phyloP scores from a whole-genome alignment of 2,113 vertebrate species.

The Thermophis baileyi region DNA sequence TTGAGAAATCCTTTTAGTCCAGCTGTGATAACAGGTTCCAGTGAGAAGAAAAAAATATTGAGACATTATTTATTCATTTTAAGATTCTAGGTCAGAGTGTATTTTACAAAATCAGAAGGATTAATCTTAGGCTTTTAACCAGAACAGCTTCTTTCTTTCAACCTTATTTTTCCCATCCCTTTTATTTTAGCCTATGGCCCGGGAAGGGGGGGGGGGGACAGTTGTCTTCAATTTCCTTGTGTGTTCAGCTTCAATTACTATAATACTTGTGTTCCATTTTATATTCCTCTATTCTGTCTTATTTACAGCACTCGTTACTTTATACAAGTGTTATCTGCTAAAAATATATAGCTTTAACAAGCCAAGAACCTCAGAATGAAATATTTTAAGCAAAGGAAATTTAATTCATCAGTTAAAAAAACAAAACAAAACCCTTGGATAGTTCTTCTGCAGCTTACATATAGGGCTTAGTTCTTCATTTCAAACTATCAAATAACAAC shows the following conservation, averaged over 20 bases:
- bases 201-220: neutral
- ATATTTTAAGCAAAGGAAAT: neutral
- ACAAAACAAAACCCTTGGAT: neutral
- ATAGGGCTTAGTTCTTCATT: neutral
- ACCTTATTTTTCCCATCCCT: neutral
- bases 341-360: neutral
- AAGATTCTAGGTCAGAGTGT: neutral
- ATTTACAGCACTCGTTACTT: neutral
- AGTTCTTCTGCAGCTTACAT: neutral
- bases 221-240: neutral
- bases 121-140: neutral
- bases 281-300: neutral
- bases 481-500: neutral
- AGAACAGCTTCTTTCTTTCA: neutral
- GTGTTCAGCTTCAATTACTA: neutral
- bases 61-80: neutral
- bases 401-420: neutral
- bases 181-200: neutral
- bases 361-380: neutral
- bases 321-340: neutral
- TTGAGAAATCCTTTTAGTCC: conserved; percentile 18
- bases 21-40: neutral
- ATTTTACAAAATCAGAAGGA: neutral
- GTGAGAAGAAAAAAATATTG: neutral
- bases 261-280: neutral